phyloP scores from a whole-genome alignment of 2,888 invertebrate species.

The Cyaniris semiargus region DNA sequence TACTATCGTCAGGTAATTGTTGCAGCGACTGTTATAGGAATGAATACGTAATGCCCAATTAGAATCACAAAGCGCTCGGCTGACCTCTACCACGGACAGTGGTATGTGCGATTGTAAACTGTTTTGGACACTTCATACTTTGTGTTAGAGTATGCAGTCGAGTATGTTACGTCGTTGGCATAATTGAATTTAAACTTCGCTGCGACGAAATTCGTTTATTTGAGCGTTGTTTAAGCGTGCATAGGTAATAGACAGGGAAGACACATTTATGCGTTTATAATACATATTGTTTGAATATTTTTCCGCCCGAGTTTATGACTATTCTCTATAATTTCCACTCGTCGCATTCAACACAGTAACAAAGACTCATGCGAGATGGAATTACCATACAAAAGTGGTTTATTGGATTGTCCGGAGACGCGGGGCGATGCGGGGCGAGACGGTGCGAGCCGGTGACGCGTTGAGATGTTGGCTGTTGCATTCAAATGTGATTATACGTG shows the following conservation, averaged over 20 bases:
- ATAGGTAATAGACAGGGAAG: too few species aligned
- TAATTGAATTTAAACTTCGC: background rate
- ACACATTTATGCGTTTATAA: background rate
- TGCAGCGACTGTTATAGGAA: conserved; percentile 21
- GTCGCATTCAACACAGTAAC: background rate
- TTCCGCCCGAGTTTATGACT: background rate
- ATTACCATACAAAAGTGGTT: conserved; percentile 29
- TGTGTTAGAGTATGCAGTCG: background rate
- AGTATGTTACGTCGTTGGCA: background rate
- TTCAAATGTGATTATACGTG: conserved; percentile 26
- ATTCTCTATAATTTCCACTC: background rate
- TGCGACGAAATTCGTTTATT: background rate
- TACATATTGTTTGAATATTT: background rate
- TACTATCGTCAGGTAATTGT: conserved; percentile 28
- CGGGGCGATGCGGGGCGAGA: background rate
- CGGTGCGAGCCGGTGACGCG: background rate
- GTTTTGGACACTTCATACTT: background rate
- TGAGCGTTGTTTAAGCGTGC: too few species aligned
- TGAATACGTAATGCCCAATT: conserved; percentile 35
- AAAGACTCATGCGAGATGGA: conserved; percentile 5
- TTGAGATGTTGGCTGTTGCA: conserved; percentile 28
- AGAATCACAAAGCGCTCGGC: conserved; percentile 31
- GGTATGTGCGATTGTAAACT: background rate
- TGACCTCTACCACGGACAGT: background rate
- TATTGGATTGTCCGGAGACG: conserved; percentile 26